These are phyloP conservation scores for Melospiza georgiana DNA, from an alignment of 2,113 vertebrate species.

Conservation along the genomic window DNA sequence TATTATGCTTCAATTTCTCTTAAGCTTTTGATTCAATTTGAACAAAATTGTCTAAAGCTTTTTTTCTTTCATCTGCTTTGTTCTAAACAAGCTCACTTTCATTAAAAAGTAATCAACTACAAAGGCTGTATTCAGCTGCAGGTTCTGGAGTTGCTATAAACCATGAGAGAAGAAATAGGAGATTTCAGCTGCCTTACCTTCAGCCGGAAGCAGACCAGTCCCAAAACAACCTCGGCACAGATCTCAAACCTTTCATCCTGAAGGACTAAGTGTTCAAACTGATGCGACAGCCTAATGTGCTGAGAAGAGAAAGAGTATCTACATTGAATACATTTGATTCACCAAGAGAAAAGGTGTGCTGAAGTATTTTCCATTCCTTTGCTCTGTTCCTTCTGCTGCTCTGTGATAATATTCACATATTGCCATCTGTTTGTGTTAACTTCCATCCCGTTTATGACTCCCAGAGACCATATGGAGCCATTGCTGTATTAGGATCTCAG, in stretches of 20 bases:
- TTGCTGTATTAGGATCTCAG: neutral
- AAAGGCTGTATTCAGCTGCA: neutral
- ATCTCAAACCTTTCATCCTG: slow-evolving; percentile 91
- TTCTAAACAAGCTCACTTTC: neutral
- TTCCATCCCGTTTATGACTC: neutral
- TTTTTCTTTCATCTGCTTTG: neutral
- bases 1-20: neutral
- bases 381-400: neutral
- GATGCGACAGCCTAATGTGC: slow-evolving; percentile 88
- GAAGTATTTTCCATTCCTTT: neutral
- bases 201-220: slow-evolving; percentile 95
- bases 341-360: neutral
- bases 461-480: neutral
- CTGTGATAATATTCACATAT: neutral
- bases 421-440: neutral
- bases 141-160: neutral
- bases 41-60: neutral
- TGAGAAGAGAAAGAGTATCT: slow-evolving; percentile 52
- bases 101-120: neutral
- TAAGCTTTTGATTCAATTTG: neutral
- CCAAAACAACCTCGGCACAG: slow-evolving; percentile 87
- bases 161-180: neutral
- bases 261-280: slow-evolving; percentile 86
- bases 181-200: slow-evolving; percentile 80
- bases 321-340: neutral